phyloP scores from a whole-genome alignment of 2,888 invertebrate species.

The Catocala fraxini region DNA sequence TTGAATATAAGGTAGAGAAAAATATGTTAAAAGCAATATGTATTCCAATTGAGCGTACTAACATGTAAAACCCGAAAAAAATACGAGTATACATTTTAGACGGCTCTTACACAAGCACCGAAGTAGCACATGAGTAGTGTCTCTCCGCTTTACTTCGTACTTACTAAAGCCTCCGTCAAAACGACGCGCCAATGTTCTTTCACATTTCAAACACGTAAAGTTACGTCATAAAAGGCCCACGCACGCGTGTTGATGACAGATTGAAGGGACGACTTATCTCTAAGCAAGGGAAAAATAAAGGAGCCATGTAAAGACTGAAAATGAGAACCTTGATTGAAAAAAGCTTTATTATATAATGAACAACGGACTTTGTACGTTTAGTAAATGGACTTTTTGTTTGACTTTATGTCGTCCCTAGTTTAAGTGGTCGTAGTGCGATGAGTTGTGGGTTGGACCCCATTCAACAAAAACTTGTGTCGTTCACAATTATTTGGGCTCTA shows the following conservation, averaged over 20 bases:
- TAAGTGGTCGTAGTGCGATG: too few relatives aligned
- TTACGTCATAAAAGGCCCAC: conserved; percentile 18
- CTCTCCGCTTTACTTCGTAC: neutral
- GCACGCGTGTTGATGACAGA: conserved; percentile 21
- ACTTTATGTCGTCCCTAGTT: too few relatives aligned
- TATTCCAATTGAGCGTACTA: too few relatives aligned
- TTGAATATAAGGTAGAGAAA: too few relatives aligned
- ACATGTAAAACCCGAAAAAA: too few relatives aligned
- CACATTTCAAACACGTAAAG: conserved; percentile 25
- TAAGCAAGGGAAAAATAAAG: conserved; percentile 18
- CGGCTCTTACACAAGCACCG: neutral
- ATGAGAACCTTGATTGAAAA: conserved; percentile 15
- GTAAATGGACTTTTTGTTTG: too few relatives aligned
- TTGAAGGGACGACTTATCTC: conserved; percentile 20
- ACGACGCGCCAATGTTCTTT: conserved; percentile 12
- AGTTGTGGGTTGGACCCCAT: too few relatives aligned
- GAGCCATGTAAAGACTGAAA: conserved; percentile 6
- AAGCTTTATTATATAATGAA: conserved; percentile 4
- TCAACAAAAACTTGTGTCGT: too few relatives aligned
- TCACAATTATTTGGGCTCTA: too few relatives aligned
- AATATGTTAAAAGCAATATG: too few relatives aligned
- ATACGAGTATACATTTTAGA: neutral
- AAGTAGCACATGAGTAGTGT: conserved; percentile 1
- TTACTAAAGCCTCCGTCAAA: conserved; percentile 6
- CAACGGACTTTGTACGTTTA: neutral